Percentiles rank a stretch among this genome's conserved stretches.
Evolutionary conservation across 1,140 invertebrate species (phyloP).

Genomic region (Calosoma granatense): DNA sequence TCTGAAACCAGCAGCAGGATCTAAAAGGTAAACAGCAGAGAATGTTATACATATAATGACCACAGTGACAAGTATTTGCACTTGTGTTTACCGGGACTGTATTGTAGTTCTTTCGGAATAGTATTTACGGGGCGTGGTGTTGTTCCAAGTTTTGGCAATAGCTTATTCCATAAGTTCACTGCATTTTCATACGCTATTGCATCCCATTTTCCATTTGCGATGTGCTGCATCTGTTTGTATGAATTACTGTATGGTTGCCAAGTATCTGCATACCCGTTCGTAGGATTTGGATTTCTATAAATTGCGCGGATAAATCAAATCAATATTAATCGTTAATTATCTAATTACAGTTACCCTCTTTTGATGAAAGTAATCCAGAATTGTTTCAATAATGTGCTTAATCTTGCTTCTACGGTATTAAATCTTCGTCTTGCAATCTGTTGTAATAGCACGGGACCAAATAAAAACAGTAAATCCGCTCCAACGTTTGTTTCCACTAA

Average conservation of each 20-base stretch:
- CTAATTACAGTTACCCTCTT: too few relatives aligned
- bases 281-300: too few relatives aligned
- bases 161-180: slow-evolving; percentile 25
- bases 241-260: slow-evolving; percentile 47
- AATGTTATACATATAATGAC: neutral
- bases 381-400: slow-evolving; percentile 44
- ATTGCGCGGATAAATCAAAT: too few relatives aligned
- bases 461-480: slow-evolving; percentile 49
- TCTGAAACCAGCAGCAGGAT: slow-evolving; percentile 31
- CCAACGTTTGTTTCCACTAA: slow-evolving; percentile 30
- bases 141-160: slow-evolving; percentile 23
- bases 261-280: slow-evolving; percentile 38
- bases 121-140: slow-evolving; percentile 16
- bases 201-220: slow-evolving; percentile 21
- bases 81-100: slow-evolving; percentile 20
- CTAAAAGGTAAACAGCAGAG: too few relatives aligned
- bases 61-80: neutral
- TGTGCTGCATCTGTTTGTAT: slow-evolving; percentile 36
- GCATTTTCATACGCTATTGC: slow-evolving; percentile 15
- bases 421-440: slow-evolving; percentile 46
- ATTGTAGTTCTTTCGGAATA: slow-evolving; percentile 24
- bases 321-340: too few relatives aligned
- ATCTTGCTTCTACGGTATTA: slow-evolving; percentile 42
- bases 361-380: slow-evolving; percentile 50
- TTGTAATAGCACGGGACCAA: slow-evolving; percentile 52